Evolutionary conservation across 2,888 invertebrate species (phyloP).

Genomic region (Embidobia sp.): DNA sequence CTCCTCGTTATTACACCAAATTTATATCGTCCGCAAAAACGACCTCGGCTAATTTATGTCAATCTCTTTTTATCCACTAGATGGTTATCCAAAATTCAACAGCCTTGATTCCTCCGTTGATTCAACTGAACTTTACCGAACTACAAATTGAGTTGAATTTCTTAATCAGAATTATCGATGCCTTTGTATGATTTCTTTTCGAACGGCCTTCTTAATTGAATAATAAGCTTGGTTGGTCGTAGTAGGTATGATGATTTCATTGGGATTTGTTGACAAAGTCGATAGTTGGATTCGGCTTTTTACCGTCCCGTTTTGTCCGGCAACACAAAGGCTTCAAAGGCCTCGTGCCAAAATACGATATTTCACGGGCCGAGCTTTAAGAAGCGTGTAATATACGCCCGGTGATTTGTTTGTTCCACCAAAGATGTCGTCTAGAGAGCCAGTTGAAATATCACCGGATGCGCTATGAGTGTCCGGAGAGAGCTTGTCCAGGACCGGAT

Average conservation of each 20-base stretch:
- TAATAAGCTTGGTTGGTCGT: too few species aligned
- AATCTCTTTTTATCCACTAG: background rate
- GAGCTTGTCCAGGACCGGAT: constrained; percentile 65
- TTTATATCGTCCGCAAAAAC: constrained; percentile 10
- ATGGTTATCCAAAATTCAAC: too few species aligned
- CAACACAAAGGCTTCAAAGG: constrained; percentile 47
- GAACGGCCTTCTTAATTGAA: too few species aligned
- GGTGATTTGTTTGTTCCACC: constrained; percentile 77
- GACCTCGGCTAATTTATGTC: constrained; percentile 3
- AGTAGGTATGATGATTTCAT: constrained; percentile 49
- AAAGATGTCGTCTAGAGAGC: constrained; percentile 65
- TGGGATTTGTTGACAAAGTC: constrained; percentile 35
- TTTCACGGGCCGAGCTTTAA: constrained; percentile 74
- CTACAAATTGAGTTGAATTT: too few species aligned
- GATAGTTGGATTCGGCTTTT: constrained; percentile 31
- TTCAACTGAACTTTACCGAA: too few species aligned
- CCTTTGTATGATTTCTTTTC: too few species aligned
- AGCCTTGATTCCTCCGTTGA: too few species aligned
- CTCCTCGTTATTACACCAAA: constrained; percentile 13
- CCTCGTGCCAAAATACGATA: constrained; percentile 77
- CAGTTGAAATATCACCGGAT: constrained; percentile 77
- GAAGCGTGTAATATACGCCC: constrained; percentile 77
- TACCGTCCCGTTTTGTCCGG: constrained; percentile 41
- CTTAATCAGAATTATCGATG: too few species aligned
- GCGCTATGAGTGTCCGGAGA: constrained; percentile 67